Evolutionary conservation across 2,888 invertebrate species (phyloP).

Genomic region (Augochlorella aurata): DNA sequence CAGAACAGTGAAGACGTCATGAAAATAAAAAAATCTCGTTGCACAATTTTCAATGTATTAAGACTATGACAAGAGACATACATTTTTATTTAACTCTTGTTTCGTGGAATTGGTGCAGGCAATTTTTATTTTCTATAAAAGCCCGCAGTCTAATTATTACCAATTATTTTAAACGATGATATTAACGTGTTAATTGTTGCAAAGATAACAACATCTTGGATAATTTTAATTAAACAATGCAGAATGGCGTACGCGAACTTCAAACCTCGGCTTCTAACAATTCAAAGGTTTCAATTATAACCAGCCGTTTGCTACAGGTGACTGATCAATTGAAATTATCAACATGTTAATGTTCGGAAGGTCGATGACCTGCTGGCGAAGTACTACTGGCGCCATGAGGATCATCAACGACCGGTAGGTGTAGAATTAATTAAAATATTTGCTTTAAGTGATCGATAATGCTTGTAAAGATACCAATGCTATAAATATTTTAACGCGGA

Average conservation of each 20-base stretch:
- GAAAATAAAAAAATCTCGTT: no score
- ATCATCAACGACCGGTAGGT: background rate
- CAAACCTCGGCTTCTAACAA: background rate
- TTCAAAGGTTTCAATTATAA: conserved; percentile 1
- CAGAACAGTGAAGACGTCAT: no score
- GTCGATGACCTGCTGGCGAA: background rate
- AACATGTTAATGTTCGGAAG: background rate
- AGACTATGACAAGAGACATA: no score
- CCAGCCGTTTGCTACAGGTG: background rate
- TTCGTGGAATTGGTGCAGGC: no score
- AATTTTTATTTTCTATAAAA: no score
- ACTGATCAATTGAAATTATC: conserved; percentile 6
- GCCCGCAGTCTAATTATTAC: no score
- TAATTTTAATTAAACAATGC: no score
- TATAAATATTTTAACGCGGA: background rate
- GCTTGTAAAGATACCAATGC: background rate
- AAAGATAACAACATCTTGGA: no score
- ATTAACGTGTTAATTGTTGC: no score
- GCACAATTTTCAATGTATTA: no score
- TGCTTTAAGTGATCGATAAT: background rate
- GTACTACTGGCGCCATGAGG: conserved; percentile 1
- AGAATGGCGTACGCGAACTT: background rate
- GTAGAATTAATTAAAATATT: conserved; percentile 17
- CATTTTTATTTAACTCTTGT: no score
- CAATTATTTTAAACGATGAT: no score